Evolutionary conservation across 2,797 vertebrate genomes (phyloP), one percentile per base, ranked within the genome.

Genomic region (Sitta carolinensis): DNA sequence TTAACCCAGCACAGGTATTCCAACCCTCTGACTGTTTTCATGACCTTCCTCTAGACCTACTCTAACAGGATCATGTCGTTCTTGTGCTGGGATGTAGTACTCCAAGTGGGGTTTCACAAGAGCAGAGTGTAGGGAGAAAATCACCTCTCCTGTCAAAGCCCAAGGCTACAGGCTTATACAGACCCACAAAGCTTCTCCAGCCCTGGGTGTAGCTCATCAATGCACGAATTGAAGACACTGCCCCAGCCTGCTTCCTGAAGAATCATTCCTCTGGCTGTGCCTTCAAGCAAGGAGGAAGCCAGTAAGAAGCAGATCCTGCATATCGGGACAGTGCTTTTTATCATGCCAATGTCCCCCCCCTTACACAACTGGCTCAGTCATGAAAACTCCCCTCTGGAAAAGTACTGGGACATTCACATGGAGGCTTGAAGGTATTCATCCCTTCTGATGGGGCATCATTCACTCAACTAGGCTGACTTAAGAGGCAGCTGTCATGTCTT

Each of bases 91-190:
- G 43, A 73, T 9, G 19, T 34, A 36, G 32, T 10, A 45, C 50
- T 59, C 13, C 32, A 48, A 13, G 22, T 5, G 8, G 18, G 7
- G 16, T 20, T 58, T 63, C 50, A n/a, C 17, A 25, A n/a, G 32
- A 50, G 58, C 6, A 7, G 36, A 27, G 47, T 8, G 4, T 27
- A 82, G 14, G 18, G 38, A 58, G 25, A 54, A 10, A 63, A 64
- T 21, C n/a, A 45, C 20, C 32, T 68, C 22, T 4, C 16, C 10
- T 10, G 2, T 5, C 0, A 0, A 63, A 78, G 47, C 23, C 45
- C 42, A 76, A 54, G 36, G 42, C 36, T 59, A 18, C 64, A 79
- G 36, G 42, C 47, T 77, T 55, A 17, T 55, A 30, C 4, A 34
- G 61, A 30, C 30, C 30, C 62, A 80, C 51, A 61, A 51, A 87